Evolutionary conservation across 2,888 invertebrate genomes (phyloP).

Genomic region (Osmoderma eremita): DNA sequence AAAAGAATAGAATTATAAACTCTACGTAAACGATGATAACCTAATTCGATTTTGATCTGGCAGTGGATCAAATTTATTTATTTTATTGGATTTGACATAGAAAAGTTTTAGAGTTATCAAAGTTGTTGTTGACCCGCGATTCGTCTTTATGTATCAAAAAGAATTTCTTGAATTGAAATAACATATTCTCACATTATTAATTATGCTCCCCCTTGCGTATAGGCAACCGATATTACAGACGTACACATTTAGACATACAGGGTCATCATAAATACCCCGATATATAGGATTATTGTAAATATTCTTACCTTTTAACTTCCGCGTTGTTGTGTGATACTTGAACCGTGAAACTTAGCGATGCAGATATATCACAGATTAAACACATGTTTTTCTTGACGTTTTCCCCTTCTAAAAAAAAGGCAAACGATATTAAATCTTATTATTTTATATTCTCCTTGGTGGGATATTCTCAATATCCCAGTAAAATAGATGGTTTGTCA

Average conservation of each 20-base stretch:
- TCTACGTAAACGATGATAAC: too few species aligned
- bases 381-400: constrained; percentile 17
- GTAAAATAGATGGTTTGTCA: too few species aligned
- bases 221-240: neutral
- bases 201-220: neutral
- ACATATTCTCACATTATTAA: neutral
- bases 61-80: too few species aligned
- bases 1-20: too few species aligned
- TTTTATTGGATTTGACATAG: too few species aligned
- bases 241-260: neutral
- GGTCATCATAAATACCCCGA: neutral
- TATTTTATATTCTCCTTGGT: neutral
- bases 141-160: neutral
- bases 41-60: too few species aligned
- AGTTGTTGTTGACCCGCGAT: neutral
- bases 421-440: neutral
- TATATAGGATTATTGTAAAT: too few species aligned
- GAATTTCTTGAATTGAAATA: too few species aligned
- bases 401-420: constrained; percentile 14
- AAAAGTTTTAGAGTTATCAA: too few species aligned
- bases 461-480: too few species aligned
- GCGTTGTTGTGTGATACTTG: constrained; percentile 14
- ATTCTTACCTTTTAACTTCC: constrained; percentile 21
- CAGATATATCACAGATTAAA: constrained; percentile 30
- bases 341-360: constrained; percentile 24